A percentile compares a stretch with the other conserved stretches of the same genome.
These are phyloP conservation scores for Bombus turneri DNA, from an alignment of 1,140 invertebrate genomes.

Conservation along the genomic window DNA sequence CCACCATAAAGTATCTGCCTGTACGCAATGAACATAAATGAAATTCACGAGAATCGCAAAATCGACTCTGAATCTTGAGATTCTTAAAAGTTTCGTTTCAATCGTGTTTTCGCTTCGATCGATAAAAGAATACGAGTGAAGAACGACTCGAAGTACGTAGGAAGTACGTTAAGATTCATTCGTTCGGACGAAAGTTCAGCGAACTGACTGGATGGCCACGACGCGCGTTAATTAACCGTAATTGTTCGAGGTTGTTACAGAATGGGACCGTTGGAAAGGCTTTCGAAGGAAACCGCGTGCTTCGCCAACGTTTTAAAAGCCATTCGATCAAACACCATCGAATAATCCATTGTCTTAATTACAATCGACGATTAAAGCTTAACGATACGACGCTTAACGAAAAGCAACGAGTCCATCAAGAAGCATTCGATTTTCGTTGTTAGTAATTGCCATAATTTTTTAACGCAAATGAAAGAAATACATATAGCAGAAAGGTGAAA, in stretches of 20 bases:
- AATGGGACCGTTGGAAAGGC: not conserved
- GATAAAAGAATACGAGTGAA: not conserved
- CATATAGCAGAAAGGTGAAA: too few species aligned
- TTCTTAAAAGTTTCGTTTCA: too few species aligned
- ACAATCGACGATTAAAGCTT: not conserved
- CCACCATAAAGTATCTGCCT: too few species aligned
- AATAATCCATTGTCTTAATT: not conserved
- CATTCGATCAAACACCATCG: not conserved
- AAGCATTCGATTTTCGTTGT: too few species aligned
- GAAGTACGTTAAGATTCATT: not conserved
- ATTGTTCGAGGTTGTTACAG: slow-evolving; percentile 35
- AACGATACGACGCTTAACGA: not conserved
- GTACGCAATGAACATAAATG: too few species aligned
- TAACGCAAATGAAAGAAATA: too few species aligned
- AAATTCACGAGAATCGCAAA: not conserved
- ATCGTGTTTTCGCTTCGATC: too few species aligned
- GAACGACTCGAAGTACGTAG: not conserved
- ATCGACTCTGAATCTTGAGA: not conserved
- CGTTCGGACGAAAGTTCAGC: slow-evolving; percentile 25
- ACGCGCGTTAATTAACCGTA: slow-evolving; percentile 54
- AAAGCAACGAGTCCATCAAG: not conserved
- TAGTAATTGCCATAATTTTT: too few species aligned
- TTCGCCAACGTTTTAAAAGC: not conserved
- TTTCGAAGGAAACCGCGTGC: not conserved
- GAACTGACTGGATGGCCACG: slow-evolving; percentile 24